Percentiles rank a stretch among this genome's conserved stretches.
Evolutionary conservation across 2,797 vertebrate species (phyloP).

Genomic region (Dryobates pubescens): DNA sequence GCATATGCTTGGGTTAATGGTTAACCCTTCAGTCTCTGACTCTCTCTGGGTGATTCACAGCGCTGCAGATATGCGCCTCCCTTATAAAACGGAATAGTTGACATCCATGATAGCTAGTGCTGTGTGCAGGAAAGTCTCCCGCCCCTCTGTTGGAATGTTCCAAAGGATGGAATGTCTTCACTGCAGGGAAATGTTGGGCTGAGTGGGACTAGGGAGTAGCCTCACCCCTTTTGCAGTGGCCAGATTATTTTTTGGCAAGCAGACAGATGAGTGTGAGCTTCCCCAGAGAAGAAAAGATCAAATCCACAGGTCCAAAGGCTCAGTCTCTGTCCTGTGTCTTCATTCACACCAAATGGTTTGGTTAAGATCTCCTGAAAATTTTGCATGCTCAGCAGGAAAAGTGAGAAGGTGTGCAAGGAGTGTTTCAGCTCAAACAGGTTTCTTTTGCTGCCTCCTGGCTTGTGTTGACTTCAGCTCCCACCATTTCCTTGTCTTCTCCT

Average conservation of each 20-base stretch:
- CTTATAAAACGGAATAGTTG: neutral
- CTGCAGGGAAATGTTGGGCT: neutral
- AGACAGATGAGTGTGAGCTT: neutral
- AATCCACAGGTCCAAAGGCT: neutral
- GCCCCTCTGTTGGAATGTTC: neutral
- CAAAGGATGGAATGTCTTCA: neutral
- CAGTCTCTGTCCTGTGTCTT: neutral
- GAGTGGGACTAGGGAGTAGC: neutral
- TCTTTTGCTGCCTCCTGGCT: slow-evolving; percentile 31
- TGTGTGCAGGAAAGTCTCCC: neutral
- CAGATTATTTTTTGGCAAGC: neutral
- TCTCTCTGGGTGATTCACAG: neutral
- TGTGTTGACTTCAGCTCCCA: slow-evolving; percentile 15
- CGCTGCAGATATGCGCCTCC: neutral
- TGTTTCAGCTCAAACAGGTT: neutral
- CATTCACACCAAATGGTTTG: neutral
- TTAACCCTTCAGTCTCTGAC: neutral
- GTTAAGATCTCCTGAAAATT: neutral
- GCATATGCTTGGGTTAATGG: neutral
- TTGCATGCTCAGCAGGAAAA: slow-evolving; percentile 32
- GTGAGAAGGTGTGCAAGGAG: neutral
- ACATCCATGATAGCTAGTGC: neutral
- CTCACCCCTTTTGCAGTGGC: neutral
- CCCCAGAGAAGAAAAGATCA: neutral
- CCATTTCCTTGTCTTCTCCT: slow-evolving; percentile 18